A percentile compares a stretch with the other conserved stretches of the same genome.
Evolutionary conservation across 1,140 invertebrate genomes (phyloP).

Genomic region (Papilio machaon): DNA sequence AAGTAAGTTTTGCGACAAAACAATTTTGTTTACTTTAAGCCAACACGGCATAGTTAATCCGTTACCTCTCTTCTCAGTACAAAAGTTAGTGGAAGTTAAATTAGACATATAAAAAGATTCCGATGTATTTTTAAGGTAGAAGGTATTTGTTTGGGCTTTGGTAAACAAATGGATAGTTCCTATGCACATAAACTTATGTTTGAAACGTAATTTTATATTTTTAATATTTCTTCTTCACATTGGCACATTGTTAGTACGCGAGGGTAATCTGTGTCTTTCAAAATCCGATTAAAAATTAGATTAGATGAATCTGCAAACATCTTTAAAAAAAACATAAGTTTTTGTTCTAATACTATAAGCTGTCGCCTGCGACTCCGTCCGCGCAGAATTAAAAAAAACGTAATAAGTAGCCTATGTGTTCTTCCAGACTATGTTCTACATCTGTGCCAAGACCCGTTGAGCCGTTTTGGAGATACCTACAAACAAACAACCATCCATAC

Average conservation of each 20-base stretch:
- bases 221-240: background rate
- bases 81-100: background rate
- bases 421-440: too few species aligned
- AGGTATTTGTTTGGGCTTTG: background rate
- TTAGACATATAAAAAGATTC: background rate
- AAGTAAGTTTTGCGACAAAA: background rate
- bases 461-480: too few species aligned
- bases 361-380: too few species aligned
- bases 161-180: background rate
- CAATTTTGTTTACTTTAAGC: background rate
- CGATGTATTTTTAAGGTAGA: background rate
- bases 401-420: too few species aligned
- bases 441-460: too few species aligned
- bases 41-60: background rate
- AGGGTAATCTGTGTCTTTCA: too few species aligned
- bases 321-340: too few species aligned
- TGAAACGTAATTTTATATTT: background rate
- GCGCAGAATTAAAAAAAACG: too few species aligned
- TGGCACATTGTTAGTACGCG: background rate
- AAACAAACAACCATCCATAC: too few species aligned
- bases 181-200: background rate
- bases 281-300: too few species aligned
- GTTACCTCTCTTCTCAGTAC: background rate
- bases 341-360: too few species aligned
- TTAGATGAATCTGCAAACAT: too few species aligned